Evolutionary conservation across 2,797 vertebrate genomes (phyloP).

Genomic region (Schizopygopsis pylzovi): DNA sequence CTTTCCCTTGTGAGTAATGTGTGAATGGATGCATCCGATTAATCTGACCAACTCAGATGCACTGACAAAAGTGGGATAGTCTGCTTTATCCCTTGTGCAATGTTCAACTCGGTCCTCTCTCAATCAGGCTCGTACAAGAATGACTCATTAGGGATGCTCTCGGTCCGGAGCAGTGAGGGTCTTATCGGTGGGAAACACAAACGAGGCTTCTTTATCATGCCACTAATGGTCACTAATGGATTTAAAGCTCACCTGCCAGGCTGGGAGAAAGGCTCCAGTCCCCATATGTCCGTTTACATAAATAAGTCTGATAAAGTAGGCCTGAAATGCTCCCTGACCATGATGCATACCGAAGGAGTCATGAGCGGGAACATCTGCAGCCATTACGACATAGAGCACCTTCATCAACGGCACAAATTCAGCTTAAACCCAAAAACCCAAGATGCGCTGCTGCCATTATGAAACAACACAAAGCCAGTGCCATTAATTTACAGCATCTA

Average conservation of each 20-base stretch:
- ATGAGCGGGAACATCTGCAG: neutral
- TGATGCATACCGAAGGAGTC: slow-evolving; percentile 10
- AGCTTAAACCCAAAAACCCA: neutral
- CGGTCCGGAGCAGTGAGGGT: slow-evolving; percentile 46
- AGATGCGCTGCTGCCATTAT: neutral
- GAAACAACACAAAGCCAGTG: neutral
- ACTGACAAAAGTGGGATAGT: neutral
- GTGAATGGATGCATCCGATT: neutral
- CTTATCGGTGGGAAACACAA: slow-evolving; percentile 60
- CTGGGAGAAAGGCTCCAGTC: slow-evolving; percentile 20
- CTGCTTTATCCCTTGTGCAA: neutral
- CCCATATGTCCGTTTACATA: slow-evolving; percentile 49
- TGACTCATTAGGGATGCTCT: slow-evolving; percentile 56
- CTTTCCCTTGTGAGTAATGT: neutral
- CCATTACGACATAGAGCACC: neutral
- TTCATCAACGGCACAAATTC: neutral
- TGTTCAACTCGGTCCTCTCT: neutral
- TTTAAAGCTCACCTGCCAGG: slow-evolving; percentile 48
- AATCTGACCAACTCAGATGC: neutral
- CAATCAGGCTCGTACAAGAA: slow-evolving; percentile 1
- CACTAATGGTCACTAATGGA: slow-evolving; percentile 65
- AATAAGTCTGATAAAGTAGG: slow-evolving; percentile 29
- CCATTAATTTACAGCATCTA: neutral
- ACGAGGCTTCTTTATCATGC: slow-evolving; percentile 51
- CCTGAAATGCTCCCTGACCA: slow-evolving; percentile 32